phyloP scores from a whole-genome alignment of 2,797 vertebrate species.

The Chiroxiphia lanceolata region DNA sequence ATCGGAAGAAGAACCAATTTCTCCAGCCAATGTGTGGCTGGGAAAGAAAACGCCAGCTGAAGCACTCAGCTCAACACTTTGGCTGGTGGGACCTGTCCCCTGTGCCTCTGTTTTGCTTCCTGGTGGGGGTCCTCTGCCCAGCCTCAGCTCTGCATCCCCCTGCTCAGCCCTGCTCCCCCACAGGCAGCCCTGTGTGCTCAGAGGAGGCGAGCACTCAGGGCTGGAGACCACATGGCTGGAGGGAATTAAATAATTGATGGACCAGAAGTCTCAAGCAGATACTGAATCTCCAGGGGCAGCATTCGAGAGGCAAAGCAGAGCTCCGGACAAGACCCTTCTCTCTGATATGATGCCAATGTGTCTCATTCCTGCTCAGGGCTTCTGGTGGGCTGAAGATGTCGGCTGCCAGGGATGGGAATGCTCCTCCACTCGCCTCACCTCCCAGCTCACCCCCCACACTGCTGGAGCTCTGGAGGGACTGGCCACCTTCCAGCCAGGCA shows the following conservation, averaged over 20 bases:
- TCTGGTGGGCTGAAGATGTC: neutral
- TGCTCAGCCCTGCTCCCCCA: neutral
- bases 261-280: constrained; percentile 53
- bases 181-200: accelerated
- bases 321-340: neutral
- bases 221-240: constrained; percentile 58
- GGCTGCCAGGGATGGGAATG: neutral
- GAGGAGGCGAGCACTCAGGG: neutral
- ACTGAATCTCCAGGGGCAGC: neutral
- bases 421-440: neutral
- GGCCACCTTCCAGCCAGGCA: neutral
- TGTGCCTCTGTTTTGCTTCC: neutral
- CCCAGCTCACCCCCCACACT: accelerated
- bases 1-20: neutral
- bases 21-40: accelerated
- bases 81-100: neutral
- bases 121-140: neutral
- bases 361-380: neutral
- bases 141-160: neutral
- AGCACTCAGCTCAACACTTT: accelerated
- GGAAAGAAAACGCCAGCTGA: accelerated
- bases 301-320: constrained; percentile 23
- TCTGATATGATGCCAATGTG: neutral
- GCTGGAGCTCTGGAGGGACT: neutral
- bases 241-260: constrained; percentile 67